Evolutionary conservation across 2,888 invertebrate species (phyloP).

Genomic region (Tryphoninae sp.): DNA sequence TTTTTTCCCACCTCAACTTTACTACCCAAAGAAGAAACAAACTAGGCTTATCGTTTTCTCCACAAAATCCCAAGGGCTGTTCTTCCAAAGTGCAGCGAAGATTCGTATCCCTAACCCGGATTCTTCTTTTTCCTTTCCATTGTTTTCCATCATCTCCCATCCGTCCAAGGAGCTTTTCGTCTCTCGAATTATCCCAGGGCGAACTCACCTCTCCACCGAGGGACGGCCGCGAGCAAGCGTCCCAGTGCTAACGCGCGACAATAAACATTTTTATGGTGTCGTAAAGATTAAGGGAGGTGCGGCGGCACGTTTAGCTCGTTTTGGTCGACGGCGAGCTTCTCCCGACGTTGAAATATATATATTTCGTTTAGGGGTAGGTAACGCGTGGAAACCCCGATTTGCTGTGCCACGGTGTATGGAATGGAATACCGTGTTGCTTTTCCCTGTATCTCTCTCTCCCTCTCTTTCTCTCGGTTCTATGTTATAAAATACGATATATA

Average conservation of each 20-base stretch:
- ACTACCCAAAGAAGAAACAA: neutral
- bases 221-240: constrained; percentile 1
- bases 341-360: constrained; percentile 16
- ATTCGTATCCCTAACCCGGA: constrained; percentile 4
- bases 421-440: constrained; percentile 21
- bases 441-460: neutral
- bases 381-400: neutral
- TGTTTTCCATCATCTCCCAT: constrained; percentile 26
- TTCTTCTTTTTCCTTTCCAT: constrained; percentile 34
- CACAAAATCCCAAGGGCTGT: constrained; percentile 30
- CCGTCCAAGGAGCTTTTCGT: constrained; percentile 27
- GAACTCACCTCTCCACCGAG: constrained; percentile 31
- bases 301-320: constrained; percentile 51
- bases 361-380: neutral
- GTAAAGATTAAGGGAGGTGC: constrained; percentile 68
- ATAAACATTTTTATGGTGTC: constrained; percentile 70
- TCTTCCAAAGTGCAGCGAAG: constrained; percentile 15
- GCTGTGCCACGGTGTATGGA: constrained; percentile 6
- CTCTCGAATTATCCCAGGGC: constrained; percentile 1
- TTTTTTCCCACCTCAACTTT: neutral
- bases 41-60: neutral
- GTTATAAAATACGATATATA: neutral
- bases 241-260: constrained; percentile 58
- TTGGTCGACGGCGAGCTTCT: constrained; percentile 50
- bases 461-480: neutral